Percentiles rank a stretch among this genome's conserved stretches.
phyloP scores from a whole-genome alignment of 2,113 vertebrate genomes.

The Urocolius indicus region DNA sequence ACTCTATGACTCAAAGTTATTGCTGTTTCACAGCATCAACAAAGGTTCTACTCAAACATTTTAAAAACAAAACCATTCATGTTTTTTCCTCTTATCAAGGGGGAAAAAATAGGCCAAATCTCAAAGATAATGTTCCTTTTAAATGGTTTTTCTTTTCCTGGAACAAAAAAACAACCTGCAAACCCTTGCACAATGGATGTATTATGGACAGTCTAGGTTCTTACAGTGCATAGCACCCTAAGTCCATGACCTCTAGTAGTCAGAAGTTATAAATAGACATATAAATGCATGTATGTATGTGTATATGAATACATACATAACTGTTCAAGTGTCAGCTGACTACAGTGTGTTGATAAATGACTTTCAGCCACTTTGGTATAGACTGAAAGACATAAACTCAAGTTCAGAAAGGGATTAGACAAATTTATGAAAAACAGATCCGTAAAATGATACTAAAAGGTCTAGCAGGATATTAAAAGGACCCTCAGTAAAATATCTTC shows the following conservation, averaged over 20 bases:
- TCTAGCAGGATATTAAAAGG: neutral
- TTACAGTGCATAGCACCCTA: neutral
- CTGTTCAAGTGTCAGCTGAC: neutral
- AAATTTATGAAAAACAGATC: neutral
- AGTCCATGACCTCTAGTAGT: neutral
- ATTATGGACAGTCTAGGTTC: neutral
- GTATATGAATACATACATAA: neutral
- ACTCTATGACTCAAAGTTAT: constrained; percentile 9
- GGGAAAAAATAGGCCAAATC: neutral
- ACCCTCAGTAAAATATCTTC: neutral
- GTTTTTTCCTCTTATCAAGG: neutral
- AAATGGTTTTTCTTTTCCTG: neutral
- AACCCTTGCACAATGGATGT: neutral
- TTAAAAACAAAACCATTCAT: constrained; percentile 10
- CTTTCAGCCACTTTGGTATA: neutral
- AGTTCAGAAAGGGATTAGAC: neutral
- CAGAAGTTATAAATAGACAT: neutral
- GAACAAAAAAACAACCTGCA: neutral
- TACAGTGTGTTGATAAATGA: neutral
- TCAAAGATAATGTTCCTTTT: neutral
- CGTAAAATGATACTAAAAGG: neutral
- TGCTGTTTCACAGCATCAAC: neutral
- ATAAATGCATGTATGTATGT: too few relatives aligned
- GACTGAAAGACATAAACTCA: neutral
- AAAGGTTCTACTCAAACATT: constrained; percentile 22